Conservation (phyloP, 2,888 invertebrate genomes). For the Cinara cedri region DNA sequence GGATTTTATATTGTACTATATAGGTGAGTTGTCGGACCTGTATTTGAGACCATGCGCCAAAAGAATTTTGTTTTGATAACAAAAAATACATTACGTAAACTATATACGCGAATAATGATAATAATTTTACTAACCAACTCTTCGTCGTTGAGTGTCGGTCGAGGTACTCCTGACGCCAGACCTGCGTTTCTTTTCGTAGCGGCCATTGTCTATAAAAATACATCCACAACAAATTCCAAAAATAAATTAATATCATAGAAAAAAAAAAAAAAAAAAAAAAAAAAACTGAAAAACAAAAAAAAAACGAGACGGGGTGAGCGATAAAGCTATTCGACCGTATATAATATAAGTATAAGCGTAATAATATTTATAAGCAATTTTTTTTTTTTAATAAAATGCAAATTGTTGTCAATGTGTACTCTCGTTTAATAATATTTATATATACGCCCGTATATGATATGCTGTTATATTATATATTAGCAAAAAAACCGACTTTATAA, state of each 20-base stretch:
- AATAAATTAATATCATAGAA: conserved; percentile 34
- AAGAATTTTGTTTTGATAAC: too few species aligned
- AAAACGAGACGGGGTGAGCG: conserved; percentile 13
- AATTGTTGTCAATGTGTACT: conserved; percentile 8
- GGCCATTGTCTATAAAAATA: conserved; percentile 89
- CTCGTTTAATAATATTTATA: conserved; percentile 3
- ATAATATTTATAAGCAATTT: conserved; percentile 11
- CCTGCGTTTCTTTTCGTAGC: conserved; percentile 97
- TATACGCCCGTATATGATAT: not conserved
- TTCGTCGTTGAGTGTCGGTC: conserved; percentile 97
- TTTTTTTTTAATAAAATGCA: too few species aligned
- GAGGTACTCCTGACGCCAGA: conserved; percentile 93
- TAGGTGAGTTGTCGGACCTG: too few species aligned
- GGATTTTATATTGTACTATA: too few species aligned
- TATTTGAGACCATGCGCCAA: too few species aligned
- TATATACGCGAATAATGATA: not conserved
- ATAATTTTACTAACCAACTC: conserved; percentile 84
- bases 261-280: not conserved
- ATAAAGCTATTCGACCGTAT: conserved; percentile 20
- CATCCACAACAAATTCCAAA: conserved; percentile 38
- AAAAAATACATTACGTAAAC: too few species aligned
- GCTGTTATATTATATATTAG: not conserved
- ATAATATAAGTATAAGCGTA: not conserved
- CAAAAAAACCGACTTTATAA: conserved; percentile 27
- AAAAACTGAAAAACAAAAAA: not conserved